These are phyloP conservation scores for Megastigmus dorsalis DNA, from an alignment of 2,888 invertebrate genomes.

Conservation along the genomic window DNA sequence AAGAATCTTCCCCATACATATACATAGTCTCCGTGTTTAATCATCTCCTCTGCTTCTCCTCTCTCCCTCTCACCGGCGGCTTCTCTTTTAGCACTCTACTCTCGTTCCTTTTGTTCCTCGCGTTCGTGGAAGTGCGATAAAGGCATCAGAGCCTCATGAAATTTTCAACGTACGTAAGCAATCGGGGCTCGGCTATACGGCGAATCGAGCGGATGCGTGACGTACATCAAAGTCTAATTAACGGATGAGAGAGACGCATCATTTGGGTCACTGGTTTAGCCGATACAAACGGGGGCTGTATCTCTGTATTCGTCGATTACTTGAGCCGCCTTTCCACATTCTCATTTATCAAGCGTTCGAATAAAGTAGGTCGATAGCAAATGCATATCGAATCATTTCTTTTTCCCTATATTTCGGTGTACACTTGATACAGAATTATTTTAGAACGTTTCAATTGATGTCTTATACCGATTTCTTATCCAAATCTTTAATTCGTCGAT, in stretches of 20 bases:
- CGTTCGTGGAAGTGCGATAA: too few species aligned
- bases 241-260: background rate
- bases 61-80: background rate
- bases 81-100: background rate
- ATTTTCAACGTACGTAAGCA: constrained; percentile 23
- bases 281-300: background rate
- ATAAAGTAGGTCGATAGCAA: too few species aligned
- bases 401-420: too few species aligned
- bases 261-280: constrained; percentile 28
- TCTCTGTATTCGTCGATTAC: too few species aligned
- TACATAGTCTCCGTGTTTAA: constrained; percentile 21
- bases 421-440: too few species aligned
- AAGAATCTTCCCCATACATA: too few species aligned
- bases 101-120: background rate
- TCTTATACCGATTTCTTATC: too few species aligned
- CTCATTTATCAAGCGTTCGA: too few species aligned
- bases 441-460: too few species aligned
- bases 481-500: too few species aligned
- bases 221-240: constrained; percentile 27
- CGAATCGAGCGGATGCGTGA: too few species aligned
- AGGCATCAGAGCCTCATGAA: constrained; percentile 47
- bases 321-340: background rate
- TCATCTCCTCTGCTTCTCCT: background rate
- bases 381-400: too few species aligned
- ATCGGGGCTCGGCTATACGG: background rate